Evolutionary conservation across 37 sponge, comb jelly and placozoan species (phyloP), one percentile per base, ranked within the genome.

Genomic region (Haliclona indistincta): DNA sequence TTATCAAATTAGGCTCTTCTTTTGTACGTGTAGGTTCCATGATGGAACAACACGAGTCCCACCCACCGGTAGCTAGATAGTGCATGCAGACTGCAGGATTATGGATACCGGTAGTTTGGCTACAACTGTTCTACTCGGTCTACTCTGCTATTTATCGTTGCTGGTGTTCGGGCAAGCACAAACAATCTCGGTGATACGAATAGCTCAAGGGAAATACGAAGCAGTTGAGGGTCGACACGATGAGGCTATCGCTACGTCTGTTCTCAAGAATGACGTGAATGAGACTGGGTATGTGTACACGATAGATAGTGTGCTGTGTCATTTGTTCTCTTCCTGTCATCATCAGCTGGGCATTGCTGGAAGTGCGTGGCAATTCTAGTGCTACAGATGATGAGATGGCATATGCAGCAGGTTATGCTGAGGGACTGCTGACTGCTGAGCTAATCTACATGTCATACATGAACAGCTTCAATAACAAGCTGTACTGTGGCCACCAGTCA

Each of bases 401-500:
- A 34, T 78, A 84, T 51, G 71, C 79, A 7, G 96, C 96, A 45
- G 99, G 99, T 4, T 67, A 63, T 66, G 47, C 86, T 54, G 99
- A 97, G 64, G 96, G 86, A n/a, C 58, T 61, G 60, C 73, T 85
- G 29, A 95, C 94, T n/a, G 94, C 83, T 19, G 52, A 79, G 37
- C 75, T 81, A 52, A 98, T 98, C 33, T 56, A 54, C 44, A 79
- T 78, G 75, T 73, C 78, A 6, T 96, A 75, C 71, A 71, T 75
- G 69, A 96, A 96, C 73, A 89, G 84, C 2, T 62, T 84, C 67
- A n/a, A n/a, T n/a, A n/a, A n/a, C n/a, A 28, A 38, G 3, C n/a
- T n/a, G n/a, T n/a, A n/a, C n/a, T n/a, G n/a, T n/a, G n/a, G n/a
- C n/a, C n/a, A n/a, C n/a, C n/a, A n/a, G n/a, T 62, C 87, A 1